phyloP scores from a whole-genome alignment of 2,797 vertebrate species.

The Euphonia xanthogaster region DNA sequence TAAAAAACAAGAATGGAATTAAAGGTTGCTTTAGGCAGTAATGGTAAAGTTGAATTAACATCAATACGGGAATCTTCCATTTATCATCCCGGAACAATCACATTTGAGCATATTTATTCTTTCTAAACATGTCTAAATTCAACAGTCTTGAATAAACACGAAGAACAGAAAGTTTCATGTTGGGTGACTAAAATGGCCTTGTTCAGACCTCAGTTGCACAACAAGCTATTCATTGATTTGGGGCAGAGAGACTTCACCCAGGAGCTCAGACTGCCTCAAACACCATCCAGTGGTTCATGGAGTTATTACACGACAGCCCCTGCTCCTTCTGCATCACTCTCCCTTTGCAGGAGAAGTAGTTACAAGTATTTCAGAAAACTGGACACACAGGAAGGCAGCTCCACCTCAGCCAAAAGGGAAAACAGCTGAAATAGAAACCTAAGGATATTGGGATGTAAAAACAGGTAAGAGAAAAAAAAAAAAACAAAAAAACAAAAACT shows the following conservation, averaged over 20 bases:
- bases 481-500: no score
- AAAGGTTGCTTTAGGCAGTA: slow-evolving; percentile 21
- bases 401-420: not conserved
- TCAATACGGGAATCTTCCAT: not conserved
- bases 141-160: not conserved
- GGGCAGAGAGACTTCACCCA: not conserved
- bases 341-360: not conserved
- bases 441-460: not conserved
- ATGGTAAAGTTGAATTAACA: slow-evolving; percentile 13
- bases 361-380: not conserved
- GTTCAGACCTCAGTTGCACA: not conserved
- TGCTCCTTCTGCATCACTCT: not conserved
- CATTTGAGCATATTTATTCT: slow-evolving; percentile 5
- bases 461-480: not conserved
- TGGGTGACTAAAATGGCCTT: not conserved
- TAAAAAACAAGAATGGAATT: slow-evolving; percentile 32
- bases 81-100: not conserved
- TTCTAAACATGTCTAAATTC: slow-evolving; percentile 16
- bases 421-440: not conserved
- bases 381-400: not conserved
- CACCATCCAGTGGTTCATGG: slow-evolving; percentile 52
- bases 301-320: slow-evolving; percentile 31
- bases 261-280: slow-evolving; percentile 41
- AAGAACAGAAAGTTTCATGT: not conserved
- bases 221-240: not conserved